These are phyloP conservation scores for Phymanthus crucifer DNA, from an alignment of 92 coral and sea anemone species.

Conservation along the genomic window DNA sequence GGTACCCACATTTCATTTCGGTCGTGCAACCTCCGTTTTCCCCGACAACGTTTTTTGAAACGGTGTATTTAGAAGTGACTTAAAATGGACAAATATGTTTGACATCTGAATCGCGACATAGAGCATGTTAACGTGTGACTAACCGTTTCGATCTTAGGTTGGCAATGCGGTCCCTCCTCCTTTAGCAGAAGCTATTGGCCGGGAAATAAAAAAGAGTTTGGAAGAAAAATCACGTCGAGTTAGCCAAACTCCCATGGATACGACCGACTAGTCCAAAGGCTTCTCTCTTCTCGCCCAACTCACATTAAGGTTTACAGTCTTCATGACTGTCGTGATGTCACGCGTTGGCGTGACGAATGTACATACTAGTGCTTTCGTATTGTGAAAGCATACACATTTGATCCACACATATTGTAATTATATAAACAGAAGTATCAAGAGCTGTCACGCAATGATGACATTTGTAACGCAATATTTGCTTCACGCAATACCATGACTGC, in stretches of 20 bases:
- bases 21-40: no score
- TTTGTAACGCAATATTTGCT: no score
- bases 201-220: constrained; percentile 82
- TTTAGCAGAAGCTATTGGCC: constrained; percentile 89
- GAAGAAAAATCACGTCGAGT: constrained; percentile 11
- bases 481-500: neutral
- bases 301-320: neutral
- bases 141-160: constrained; percentile 42
- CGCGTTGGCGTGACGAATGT: neutral
- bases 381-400: neutral
- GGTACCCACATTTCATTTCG: no score
- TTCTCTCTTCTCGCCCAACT: neutral
- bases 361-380: neutral
- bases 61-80: no score
- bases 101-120: no score
- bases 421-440: neutral
- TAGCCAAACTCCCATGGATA: constrained; percentile 7
- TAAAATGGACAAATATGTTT: no score
- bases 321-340: neutral
- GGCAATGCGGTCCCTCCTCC: constrained; percentile 99
- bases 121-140: no score
- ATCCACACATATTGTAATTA: neutral
- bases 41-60: no score
- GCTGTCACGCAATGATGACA: constrained; percentile 3
- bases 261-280: constrained; percentile 4